phyloP scores from a whole-genome alignment of 2,888 invertebrate genomes.

The Chaitophorus viminalis region DNA sequence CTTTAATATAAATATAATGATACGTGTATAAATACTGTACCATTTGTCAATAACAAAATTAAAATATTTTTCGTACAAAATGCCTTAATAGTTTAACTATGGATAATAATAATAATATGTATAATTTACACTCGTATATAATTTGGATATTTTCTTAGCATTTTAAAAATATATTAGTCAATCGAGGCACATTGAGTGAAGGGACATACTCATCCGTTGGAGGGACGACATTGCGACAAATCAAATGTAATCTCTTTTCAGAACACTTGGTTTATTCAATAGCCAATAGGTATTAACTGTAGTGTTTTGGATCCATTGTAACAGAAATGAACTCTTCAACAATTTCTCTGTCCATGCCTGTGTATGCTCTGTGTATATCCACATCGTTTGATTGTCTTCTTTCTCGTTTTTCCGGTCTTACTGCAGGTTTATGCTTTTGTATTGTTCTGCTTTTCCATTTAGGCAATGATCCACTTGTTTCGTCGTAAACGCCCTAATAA shows the following conservation, averaged over 20 bases:
- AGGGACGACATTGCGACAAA: not conserved
- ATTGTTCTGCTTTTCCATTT: slow-evolving; percentile 31
- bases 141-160: not conserved
- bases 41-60: not conserved
- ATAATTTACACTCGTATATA: not conserved
- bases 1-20: not conserved
- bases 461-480: slow-evolving; percentile 9
- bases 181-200: not conserved
- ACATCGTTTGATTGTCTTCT: not conserved
- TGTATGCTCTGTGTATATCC: slow-evolving; percentile 65
- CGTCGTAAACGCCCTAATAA: slow-evolving; percentile 18
- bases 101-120: not conserved
- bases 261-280: not conserved
- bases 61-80: not conserved
- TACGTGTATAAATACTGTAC: not conserved
- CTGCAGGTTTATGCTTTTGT: not conserved
- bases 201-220: no score
- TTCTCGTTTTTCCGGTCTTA: slow-evolving; percentile 35
- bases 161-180: not conserved
- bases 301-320: slow-evolving; percentile 66
- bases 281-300: no score
- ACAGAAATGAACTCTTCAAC: slow-evolving; percentile 68
- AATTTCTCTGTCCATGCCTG: slow-evolving; percentile 68
- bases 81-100: not conserved
- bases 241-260: not conserved